Conservation (phyloP, 1,140 invertebrate species). For the Metopolophium dirhodum region DNA sequence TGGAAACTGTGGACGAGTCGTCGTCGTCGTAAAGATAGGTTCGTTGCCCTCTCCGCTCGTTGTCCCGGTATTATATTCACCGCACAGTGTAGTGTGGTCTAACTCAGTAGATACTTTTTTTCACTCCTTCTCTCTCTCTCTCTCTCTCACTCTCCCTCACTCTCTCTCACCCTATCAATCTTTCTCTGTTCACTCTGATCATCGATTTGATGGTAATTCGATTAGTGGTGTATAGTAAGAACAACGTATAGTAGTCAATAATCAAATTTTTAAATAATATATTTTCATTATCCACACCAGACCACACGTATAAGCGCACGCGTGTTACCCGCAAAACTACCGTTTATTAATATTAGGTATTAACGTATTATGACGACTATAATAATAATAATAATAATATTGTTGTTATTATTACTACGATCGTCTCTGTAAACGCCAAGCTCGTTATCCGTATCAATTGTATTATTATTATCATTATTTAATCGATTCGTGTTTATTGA, state of each 20-base stretch:
- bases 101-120: neutral
- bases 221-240: neutral
- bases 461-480: neutral
- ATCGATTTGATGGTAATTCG: constrained; percentile 26
- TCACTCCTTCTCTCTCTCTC: neutral
- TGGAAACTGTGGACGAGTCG: constrained; percentile 14
- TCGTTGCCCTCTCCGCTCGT: constrained; percentile 28
- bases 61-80: neutral
- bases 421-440: neutral
- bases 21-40: neutral
- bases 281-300: no score
- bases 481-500: neutral
- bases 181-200: neutral
- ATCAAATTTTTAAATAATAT: neutral
- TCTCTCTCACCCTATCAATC: no score
- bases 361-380: neutral
- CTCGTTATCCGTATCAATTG: neutral
- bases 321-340: neutral
- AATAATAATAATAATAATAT: neutral
- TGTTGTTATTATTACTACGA: neutral
- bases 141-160: no score
- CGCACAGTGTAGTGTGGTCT: neutral
- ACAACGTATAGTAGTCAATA: neutral
- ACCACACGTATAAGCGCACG: neutral
- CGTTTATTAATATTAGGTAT: neutral